A percentile compares a stretch with the other conserved stretches of the same genome.
These are phyloP conservation scores for Flabesymbios commensalis DNA, from an alignment of 2,888 invertebrate species.

Conservation along the genomic window DNA sequence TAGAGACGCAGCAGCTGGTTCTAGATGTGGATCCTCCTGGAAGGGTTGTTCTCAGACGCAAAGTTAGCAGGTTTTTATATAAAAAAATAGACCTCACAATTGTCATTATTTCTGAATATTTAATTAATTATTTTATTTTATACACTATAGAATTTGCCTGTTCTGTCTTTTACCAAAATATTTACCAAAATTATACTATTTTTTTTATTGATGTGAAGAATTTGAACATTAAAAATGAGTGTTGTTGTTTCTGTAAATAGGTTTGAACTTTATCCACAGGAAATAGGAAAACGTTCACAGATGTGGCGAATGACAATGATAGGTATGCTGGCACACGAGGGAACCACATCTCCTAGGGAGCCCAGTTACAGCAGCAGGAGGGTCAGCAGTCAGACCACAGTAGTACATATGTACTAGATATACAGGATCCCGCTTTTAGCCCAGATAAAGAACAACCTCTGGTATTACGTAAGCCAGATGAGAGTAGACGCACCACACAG, in stretches of 20 bases:
- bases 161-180: too few relatives aligned
- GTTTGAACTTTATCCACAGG: too few relatives aligned
- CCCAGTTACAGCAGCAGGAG: too few relatives aligned
- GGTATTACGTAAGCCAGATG: conserved; percentile 81
- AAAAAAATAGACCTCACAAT: too few relatives aligned
- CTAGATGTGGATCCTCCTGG: conserved; percentile 71
- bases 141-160: too few relatives aligned
- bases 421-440: conserved; percentile 80
- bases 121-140: too few relatives aligned
- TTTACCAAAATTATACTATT: too few relatives aligned
- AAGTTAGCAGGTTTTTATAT: conserved; percentile 10
- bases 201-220: too few relatives aligned
- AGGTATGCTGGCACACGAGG: conserved; percentile 92
- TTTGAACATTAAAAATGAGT: too few relatives aligned
- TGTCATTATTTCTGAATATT: too few relatives aligned
- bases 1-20: conserved; percentile 68
- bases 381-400: too few relatives aligned
- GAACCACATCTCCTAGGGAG: conserved; percentile 67
- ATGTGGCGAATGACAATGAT: conserved; percentile 91
- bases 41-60: conserved; percentile 57
- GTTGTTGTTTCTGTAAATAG: too few relatives aligned
- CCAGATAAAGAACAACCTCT: conserved; percentile 72
- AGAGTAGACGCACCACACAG: conserved; percentile 83
- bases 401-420: conserved; percentile 31
- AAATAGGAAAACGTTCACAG: conserved; percentile 68